Base-by-base conservation (phyloP, 2,113 vertebrate genomes). In the Garra rufa region DNA sequence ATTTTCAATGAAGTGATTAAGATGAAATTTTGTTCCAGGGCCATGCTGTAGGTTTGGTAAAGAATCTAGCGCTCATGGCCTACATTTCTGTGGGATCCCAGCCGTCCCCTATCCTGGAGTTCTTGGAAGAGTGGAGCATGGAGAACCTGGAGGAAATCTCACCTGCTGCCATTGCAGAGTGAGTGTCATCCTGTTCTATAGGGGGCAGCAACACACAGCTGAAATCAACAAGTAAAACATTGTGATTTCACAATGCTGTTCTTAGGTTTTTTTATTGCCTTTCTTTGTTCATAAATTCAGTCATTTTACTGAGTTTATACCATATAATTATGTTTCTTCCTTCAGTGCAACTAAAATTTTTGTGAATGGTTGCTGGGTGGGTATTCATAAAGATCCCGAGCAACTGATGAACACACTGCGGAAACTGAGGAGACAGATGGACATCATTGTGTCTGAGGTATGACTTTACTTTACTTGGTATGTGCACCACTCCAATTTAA, bases 71-170 rank as follows among this genome's bases (percentile, higher is more conserved):
- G 1, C 92, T 99, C 34, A 99, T 99, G 98, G 98, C 98, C 78
- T 99, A 99, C 91, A 99, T 99, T 94, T 99, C 98, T 83, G 98
- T 99, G 88, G 98, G 98, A 26, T 99, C 98, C 30, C 98, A 99
- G 86, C 98, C 98, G 0, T 99, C 97, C 1, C 98, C 98, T 67
- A 99, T 99, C 93, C 89, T 99, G 91, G 98, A 99, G 93, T 99
- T 99, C 92, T 95, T 99, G 92, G 98, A 99, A 91, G 98, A 99
- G 90, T 99, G 98, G 98, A 99, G 98, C 88, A 99, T 99, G 98
- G 98, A 99, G 95, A 99, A 99, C 89, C 90, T 99, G 86, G 98
- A 99, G 94, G 98, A 99, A 93, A 99, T 99, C 89, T 99, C 98
- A 17, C 98, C 98, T 48, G 98, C 98, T 41, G 98, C 98, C 76